Base-by-base conservation (phyloP, 1,140 invertebrate genomes). In the Pseudomyrmex flavicornis region DNA sequence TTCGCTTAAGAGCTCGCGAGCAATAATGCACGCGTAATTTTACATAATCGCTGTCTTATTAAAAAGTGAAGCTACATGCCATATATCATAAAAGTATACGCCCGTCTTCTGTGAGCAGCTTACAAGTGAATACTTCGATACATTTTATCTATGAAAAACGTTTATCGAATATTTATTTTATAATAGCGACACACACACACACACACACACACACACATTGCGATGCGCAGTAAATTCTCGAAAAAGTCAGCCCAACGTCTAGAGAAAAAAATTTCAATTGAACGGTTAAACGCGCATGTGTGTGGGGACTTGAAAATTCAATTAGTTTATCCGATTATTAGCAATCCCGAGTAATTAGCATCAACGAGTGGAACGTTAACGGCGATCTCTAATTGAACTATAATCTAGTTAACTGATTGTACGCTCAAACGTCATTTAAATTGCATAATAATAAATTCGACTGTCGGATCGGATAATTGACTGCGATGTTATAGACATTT, bases 221-320 rank as follows among this genome's bases (percentile, higher is more conserved):
- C 5, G 35, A 35, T 7, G 35, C 26, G 4, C 26, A 26, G 2
- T 35, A 35, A 35, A 35, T 35, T 35, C 35, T 35, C 35, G 35
- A 56, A 44, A 54, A 13, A 56, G 46, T 13, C n/a, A n/a, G 8
- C 3, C 35, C 12, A 13, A 17, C 5, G 46, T 52, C 63, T 35
- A 35, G 35, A 52, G 13, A 50, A n/a, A 20, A 48, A 75, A 70
- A 35, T 79, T 79, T 79, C 58, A 70, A 79, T 79, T 46, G 54
- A 35, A 35, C 35, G 35, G 5, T 5, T 35, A 35, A 35, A 9
- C 44, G 44, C 15, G n/a, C 35, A 48, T 46, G 44, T 48, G 76
- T 44, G 35, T 4, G 35, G 59, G 15, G 65, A 48, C 52, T 79
- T 76, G 56, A 59, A 26, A 22, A 20, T 17, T 69, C 66, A 44